These are phyloP conservation scores for Homarus americanus DNA, from an alignment of 1,140 invertebrate genomes.

Conservation along the genomic window DNA sequence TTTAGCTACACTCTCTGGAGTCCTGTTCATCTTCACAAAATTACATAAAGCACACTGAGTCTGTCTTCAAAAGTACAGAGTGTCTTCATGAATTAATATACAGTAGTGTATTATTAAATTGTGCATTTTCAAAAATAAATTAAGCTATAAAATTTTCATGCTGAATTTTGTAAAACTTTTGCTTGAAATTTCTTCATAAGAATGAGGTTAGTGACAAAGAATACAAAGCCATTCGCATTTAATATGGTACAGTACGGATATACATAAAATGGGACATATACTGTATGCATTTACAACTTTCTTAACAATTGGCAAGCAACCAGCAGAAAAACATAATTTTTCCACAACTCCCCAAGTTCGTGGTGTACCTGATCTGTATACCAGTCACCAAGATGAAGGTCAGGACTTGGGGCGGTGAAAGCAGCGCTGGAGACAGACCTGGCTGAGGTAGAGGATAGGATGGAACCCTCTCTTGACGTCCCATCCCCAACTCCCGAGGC, in stretches of 20 bases:
- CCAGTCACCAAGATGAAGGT: conserved; percentile 91
- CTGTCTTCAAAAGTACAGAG: too few species aligned
- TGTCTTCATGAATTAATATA: too few species aligned
- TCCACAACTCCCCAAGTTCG: background rate
- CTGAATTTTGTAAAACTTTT: too few species aligned
- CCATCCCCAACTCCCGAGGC: conserved; percentile 78
- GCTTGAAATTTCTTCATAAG: too few species aligned
- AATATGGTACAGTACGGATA: background rate
- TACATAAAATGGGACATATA: background rate
- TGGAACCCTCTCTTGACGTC: conserved; percentile 37
- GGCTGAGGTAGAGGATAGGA: conserved; percentile 17
- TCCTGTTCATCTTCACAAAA: too few species aligned
- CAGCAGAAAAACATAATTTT: conserved; percentile 2
- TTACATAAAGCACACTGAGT: too few species aligned
- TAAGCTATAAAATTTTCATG: too few species aligned
- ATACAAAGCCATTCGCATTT: background rate
- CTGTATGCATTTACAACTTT: background rate
- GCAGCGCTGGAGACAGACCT: conserved; percentile 32
- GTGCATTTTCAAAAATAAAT: too few species aligned
- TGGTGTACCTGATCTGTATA: conserved; percentile 91
- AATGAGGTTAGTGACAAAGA: background rate
- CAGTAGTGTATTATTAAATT: too few species aligned
- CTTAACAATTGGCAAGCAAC: background rate
- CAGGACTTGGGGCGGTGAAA: conserved; percentile 85
- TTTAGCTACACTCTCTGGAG: background rate